A percentile compares a stretch with the other conserved stretches of the same genome.
These are phyloP conservation scores for Sebastes oblongus DNA, from an alignment of 2,797 vertebrate genomes.

Conservation along the genomic window DNA sequence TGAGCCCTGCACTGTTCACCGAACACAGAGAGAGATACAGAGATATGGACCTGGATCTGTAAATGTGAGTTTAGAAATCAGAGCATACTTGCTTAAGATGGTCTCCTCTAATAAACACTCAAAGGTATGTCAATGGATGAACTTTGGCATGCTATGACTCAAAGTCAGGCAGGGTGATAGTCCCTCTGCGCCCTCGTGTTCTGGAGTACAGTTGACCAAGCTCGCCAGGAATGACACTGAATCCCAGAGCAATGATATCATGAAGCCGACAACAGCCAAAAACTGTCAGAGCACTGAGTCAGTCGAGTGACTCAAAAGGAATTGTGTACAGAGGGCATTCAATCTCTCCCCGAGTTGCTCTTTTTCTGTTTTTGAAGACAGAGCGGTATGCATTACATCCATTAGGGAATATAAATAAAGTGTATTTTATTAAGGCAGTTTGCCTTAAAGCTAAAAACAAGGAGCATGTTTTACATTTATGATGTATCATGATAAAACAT, in stretches of 20 bases:
- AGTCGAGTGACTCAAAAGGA: neutral
- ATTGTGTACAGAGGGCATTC: neutral
- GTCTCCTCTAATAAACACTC: neutral
- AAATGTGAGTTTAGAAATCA: neutral
- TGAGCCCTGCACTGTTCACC: neutral
- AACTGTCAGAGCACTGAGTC: conserved; percentile 10
- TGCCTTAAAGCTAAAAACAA: neutral
- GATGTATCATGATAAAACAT: neutral
- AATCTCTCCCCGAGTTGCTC: neutral
- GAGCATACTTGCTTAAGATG: neutral
- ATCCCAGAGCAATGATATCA: conserved; percentile 31
- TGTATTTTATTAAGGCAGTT: neutral
- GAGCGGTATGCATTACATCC: neutral
- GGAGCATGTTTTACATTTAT: neutral
- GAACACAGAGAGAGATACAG: neutral
- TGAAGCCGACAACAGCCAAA: neutral
- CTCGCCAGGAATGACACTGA: conserved; percentile 25
- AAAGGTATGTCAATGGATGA: neutral
- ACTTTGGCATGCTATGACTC: conserved; percentile 4
- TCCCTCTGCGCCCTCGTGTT: neutral
- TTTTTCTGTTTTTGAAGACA: neutral
- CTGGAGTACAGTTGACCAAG: neutral
- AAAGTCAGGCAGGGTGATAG: neutral
- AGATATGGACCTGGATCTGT: neutral
- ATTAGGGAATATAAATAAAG: neutral